Evolutionary conservation across 2,797 vertebrate genomes (phyloP).

Genomic region (Choloepus didactylus): DNA sequence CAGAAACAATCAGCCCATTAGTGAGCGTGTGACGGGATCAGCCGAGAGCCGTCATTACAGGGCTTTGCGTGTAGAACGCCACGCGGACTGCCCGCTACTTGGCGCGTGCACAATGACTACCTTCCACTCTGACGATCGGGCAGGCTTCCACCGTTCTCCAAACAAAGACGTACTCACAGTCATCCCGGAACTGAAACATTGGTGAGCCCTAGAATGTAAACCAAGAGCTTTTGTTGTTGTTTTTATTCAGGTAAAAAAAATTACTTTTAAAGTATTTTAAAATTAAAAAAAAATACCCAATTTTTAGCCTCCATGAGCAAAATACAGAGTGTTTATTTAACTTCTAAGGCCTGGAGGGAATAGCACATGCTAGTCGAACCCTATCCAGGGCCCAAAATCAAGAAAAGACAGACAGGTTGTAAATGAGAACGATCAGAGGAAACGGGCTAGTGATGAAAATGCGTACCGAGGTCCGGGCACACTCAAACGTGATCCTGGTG

Average conservation of each 20-base stretch:
- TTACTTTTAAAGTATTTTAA: background rate
- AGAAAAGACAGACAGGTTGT: background rate
- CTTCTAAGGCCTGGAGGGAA: background rate
- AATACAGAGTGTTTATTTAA: accelerated
- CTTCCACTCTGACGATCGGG: slow-evolving; percentile 91
- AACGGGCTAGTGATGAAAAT: accelerated
- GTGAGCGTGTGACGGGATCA: accelerated
- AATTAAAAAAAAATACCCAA: background rate
- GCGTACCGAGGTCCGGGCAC: slow-evolving; percentile 92
- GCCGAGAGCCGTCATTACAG: accelerated
- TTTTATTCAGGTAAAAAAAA: too few species aligned
- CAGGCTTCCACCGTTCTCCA: slow-evolving; percentile 97
- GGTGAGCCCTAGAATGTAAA: slow-evolving; percentile 92
- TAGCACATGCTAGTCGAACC: accelerated
- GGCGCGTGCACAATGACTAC: slow-evolving; percentile 48
- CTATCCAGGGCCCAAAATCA: background rate
- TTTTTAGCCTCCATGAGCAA: background rate
- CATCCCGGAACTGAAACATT: slow-evolving; percentile 91
- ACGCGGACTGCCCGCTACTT: accelerated
- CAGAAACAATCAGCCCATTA: background rate
- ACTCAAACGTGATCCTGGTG: slow-evolving; percentile 95
- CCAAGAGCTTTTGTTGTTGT: background rate
- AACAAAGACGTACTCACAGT: slow-evolving; percentile 95
- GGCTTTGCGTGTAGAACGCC: accelerated
- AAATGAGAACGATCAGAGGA: background rate